Evolutionary conservation across 92 coral and sea anemone genomes (phyloP).

Genomic region (Palythoa grandiflora): DNA sequence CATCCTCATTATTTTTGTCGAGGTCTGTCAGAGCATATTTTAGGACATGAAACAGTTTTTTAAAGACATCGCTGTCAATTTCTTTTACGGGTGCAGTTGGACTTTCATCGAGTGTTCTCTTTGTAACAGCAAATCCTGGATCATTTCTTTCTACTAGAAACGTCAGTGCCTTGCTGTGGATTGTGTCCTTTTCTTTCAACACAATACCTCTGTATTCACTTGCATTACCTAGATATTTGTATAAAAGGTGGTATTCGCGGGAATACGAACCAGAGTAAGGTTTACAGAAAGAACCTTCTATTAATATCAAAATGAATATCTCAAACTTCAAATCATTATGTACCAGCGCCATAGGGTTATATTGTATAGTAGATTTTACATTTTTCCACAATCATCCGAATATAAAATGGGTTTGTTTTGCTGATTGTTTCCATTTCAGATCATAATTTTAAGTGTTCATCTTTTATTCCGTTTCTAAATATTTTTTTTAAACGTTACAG

Average conservation of each 20-base stretch:
- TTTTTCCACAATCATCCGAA: not conserved
- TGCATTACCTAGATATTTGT: constrained; percentile 56
- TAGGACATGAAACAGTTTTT: constrained; percentile 64
- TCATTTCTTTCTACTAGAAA: constrained; percentile 72
- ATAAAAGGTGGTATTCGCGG: constrained; percentile 58
- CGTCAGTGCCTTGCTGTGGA: constrained; percentile 34
- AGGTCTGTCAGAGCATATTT: constrained; percentile 70
- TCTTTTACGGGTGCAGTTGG: constrained; percentile 73
- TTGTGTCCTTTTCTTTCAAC: constrained; percentile 45
- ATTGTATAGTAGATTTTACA: not conserved
- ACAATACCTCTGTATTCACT: constrained; percentile 70
- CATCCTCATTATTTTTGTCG: constrained; percentile 49
- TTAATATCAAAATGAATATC: not conserved
- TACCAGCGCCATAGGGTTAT: not conserved
- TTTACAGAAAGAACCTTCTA: constrained; percentile 12
- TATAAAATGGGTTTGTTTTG: not conserved
- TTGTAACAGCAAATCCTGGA: constrained; percentile 76
- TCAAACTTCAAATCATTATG: not conserved
- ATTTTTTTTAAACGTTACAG: not conserved
- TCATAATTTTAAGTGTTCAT: not conserved
- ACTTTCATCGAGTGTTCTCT: constrained; percentile 73
- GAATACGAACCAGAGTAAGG: constrained; percentile 22
- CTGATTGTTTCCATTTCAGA: not conserved
- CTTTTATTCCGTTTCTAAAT: not conserved
- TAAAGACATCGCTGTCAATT: constrained; percentile 69